phyloP scores from a whole-genome alignment of 2,797 vertebrate species.

The Chelon auratus region DNA sequence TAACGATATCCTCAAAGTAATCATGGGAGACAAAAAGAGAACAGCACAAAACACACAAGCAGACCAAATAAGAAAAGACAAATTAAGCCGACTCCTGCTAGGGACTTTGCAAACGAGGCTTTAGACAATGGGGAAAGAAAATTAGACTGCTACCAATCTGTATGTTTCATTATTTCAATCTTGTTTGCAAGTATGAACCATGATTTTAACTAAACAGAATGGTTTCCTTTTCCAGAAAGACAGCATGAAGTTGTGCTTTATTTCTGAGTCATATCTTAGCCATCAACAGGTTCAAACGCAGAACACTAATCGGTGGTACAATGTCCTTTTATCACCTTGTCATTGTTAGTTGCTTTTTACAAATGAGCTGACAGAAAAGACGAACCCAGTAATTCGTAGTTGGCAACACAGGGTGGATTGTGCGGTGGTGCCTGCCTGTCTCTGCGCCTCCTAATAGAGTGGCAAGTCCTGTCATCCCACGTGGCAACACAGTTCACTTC shows the following conservation, averaged over 20 bases:
- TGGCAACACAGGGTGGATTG: conserved; percentile 82
- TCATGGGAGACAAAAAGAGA: conserved; percentile 79
- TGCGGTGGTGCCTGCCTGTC: conserved; percentile 87
- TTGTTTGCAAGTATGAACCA: conserved; percentile 70
- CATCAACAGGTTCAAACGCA: conserved; percentile 67
- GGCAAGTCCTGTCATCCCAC: conserved; percentile 82
- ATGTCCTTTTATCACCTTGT: conserved; percentile 80
- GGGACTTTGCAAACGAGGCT: conserved; percentile 79
- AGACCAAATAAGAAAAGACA: conserved; percentile 81
- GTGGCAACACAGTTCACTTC: conserved; percentile 84
- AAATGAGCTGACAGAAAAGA: conserved; percentile 85
- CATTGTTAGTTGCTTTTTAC: conserved; percentile 81
- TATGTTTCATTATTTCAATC: conserved; percentile 79
- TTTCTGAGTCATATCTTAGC: conserved; percentile 42
- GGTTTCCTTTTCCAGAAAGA: conserved; percentile 32
- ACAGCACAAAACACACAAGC: conserved; percentile 82
- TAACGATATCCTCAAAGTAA: conserved; percentile 90
- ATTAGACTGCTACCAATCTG: conserved; percentile 79
- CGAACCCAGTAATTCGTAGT: conserved; percentile 77
- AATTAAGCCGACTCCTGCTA: conserved; percentile 81
- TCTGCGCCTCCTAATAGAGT: conserved; percentile 79
- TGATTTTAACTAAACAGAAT: conserved; percentile 55
- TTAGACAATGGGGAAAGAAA: conserved; percentile 72
- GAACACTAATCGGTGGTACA: conserved; percentile 68
- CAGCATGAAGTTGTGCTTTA: conserved; percentile 38